Evolutionary conservation across 1,140 invertebrate genomes (phyloP), one percentile per base, ranked within the genome.

Genomic region (Orius laevigatus): DNA sequence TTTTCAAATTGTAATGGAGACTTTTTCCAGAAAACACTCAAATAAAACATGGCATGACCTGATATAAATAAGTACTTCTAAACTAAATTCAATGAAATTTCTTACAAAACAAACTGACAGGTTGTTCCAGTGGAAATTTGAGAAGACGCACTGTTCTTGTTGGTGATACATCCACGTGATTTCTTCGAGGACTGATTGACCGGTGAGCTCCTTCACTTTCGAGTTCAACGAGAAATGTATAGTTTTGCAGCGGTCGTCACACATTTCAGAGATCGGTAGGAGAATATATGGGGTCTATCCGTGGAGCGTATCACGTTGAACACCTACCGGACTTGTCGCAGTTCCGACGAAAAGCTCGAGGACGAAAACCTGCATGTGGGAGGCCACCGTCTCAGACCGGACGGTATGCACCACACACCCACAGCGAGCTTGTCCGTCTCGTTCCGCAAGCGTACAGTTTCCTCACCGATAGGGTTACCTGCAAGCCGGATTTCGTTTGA

Each of bases 311-410:
- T 74, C 20, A 82, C 63, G 62, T 81, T 84, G 55, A 74, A 75
- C 19, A 75, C n/a, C n/a, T n/a, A n/a, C 63, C 10, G 74, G 73
- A 47, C 65, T 59, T 19, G 42, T 62, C 54, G 64, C 73, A 50
- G 65, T 70, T 46, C 63, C 69, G 53, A 72, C 72, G 65, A 79
- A 84, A 6, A 86, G 70, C 62, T 86, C 81, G n/a, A 86, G 68
- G 15, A 83, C 63, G 61, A 87, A 87, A 53, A 70, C 69, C 65
- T 88, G 84, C 18, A n/a, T n/a, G n/a, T n/a, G 81, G 77, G 45
- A 87, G 70, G 39, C 85, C 85, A n/a, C 85, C 85, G 62, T 87
- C 84, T 63, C 84, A 84, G 19, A 81, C 82, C 6, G n/a, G n/a
- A n/a, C n/a, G 81, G 65, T 50, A 77, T 68, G 60, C 85, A 89